A percentile compares a stretch with the other conserved stretches of the same genome.
phyloP scores from a whole-genome alignment of 2,797 vertebrate species.

The Podarcis siculus region DNA sequence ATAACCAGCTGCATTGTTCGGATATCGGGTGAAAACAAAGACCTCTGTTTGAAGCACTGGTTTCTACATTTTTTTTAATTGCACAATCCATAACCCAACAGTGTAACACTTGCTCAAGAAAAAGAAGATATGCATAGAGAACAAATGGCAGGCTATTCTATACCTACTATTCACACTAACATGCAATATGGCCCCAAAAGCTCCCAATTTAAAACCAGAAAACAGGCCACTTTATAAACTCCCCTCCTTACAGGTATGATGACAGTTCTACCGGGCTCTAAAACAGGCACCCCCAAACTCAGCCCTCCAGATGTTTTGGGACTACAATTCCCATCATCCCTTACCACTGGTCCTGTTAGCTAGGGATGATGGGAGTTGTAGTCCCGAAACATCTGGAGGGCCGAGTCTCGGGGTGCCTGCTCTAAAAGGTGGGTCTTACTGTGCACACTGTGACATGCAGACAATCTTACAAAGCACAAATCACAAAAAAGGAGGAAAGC shows the following conservation, averaged over 20 bases:
- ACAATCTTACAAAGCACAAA: not conserved
- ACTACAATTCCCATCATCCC: no score
- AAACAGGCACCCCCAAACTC: not conserved
- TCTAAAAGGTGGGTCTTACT: not conserved
- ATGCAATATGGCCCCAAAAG: not conserved
- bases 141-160: not conserved
- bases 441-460: not conserved
- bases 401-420: no score
- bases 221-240: not conserved
- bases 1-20: not conserved
- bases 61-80: not conserved
- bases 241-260: not conserved
- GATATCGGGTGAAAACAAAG: not conserved
- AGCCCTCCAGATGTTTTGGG: no score
- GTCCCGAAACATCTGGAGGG: no score
- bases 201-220: not conserved
- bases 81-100: not conserved
- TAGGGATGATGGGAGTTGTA: no score
- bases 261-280: not conserved
- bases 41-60: no score
- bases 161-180: not conserved
- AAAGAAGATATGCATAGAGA: not conserved
- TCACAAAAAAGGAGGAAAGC: not conserved
- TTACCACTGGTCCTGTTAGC: no score
- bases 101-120: not conserved